Evolutionary conservation across 2,888 invertebrate genomes (phyloP).

Genomic region (Acleris literana): DNA sequence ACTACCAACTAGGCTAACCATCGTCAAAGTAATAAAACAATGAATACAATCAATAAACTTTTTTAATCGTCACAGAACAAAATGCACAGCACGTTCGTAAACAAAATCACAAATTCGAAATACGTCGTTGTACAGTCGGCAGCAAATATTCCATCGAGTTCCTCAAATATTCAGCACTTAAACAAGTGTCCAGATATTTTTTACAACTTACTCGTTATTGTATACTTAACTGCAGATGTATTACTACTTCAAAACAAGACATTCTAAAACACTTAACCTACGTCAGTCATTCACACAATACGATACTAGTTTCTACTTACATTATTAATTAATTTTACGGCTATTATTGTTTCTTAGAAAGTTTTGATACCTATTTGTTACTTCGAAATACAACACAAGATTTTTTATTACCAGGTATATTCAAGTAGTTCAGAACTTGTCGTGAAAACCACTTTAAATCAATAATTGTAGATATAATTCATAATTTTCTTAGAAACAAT

Average conservation of each 20-base stretch:
- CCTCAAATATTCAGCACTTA: not conserved
- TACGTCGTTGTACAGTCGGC: slow-evolving; percentile 6
- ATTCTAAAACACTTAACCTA: slow-evolving; percentile 42
- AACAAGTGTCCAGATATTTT: not conserved
- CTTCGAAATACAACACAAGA: too few relatives aligned
- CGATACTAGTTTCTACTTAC: slow-evolving; percentile 8
- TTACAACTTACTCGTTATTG: not conserved
- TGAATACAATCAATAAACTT: slow-evolving; percentile 41
- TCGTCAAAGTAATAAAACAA: slow-evolving; percentile 19
- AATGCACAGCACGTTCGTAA: slow-evolving; percentile 51
- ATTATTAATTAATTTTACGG: not conserved
- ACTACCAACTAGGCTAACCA: not conserved
- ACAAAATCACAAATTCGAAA: slow-evolving; percentile 52
- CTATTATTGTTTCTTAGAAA: not conserved
- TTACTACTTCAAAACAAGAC: slow-evolving; percentile 39
- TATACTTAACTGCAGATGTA: not conserved
- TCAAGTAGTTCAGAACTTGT: too few relatives aligned
- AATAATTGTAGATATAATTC: not conserved
- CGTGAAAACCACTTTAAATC: too few relatives aligned
- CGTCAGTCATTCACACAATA: slow-evolving; percentile 46
- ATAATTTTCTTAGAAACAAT: slow-evolving; percentile 1
- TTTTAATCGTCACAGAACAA: slow-evolving; percentile 51
- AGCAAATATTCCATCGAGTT: not conserved
- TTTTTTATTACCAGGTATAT: too few relatives aligned
- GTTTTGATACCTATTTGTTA: not conserved